phyloP scores from a whole-genome alignment of 2,113 vertebrate genomes.

The Rhagologus leucostigma region DNA sequence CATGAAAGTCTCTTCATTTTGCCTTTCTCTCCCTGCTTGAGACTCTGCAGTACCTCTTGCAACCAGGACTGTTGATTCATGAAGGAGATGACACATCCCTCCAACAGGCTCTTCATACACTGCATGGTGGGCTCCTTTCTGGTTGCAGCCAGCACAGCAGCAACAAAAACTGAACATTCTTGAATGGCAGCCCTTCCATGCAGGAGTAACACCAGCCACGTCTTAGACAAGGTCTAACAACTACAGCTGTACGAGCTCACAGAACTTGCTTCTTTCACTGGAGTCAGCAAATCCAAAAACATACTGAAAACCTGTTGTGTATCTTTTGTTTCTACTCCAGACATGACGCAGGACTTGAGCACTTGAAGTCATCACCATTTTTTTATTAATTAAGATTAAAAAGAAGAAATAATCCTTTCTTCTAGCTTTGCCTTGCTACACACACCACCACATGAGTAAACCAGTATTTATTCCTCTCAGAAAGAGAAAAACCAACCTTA shows the following conservation, averaged over 20 bases:
- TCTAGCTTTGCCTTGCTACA: background rate
- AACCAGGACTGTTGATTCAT: background rate
- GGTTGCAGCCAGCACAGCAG: background rate
- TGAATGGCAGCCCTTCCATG: background rate
- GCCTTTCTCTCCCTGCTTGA: background rate
- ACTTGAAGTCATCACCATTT: background rate
- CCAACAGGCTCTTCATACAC: background rate
- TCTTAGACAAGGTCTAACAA: background rate
- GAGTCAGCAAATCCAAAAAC: background rate
- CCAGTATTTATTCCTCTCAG: background rate
- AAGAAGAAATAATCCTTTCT: background rate
- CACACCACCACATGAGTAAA: background rate
- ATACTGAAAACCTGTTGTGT: background rate
- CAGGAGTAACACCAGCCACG: background rate
- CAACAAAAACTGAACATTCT: background rate
- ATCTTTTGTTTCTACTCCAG: background rate
- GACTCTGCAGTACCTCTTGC: background rate
- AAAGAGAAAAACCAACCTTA: constrained; percentile 74
- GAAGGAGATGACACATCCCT: background rate
- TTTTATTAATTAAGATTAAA: background rate
- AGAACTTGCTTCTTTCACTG: background rate
- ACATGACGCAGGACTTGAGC: background rate
- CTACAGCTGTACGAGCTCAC: background rate
- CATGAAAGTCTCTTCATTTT: background rate
- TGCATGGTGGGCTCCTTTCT: background rate